Base-by-base conservation (phyloP, 1,140 invertebrate species). In the Campoletis sonorensis region DNA sequence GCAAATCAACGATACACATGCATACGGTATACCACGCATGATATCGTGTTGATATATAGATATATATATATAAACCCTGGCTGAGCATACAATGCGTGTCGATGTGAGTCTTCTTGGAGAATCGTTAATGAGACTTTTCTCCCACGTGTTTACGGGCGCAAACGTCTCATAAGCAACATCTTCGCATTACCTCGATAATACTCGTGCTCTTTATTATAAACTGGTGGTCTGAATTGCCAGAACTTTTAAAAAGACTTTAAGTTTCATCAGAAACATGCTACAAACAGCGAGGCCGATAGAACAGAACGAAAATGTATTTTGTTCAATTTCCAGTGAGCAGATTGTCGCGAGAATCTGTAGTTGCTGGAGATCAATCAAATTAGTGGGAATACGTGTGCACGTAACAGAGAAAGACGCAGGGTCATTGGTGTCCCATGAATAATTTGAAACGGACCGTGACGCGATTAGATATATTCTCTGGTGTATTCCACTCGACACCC, bases 51-150 rank as follows among this genome's bases (percentile, higher is more conserved):
- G 37, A 37, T 10, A 68, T 33, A 33, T 16, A 27, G 11, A 68
- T 33, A 33, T 68, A 33, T 68, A n/a, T 15, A 54, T 54, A 54
- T 16, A 54, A 33, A 30, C 64, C 26, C 11, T 27, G 64, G 26
- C 13, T 11, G 21, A 18, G n/a, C 13, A 58, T 27, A 64, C 73
- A 58, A 61, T 77, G 21, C 54, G 26, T 64, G 54, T 77, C 51
- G 51, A 64, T 58, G 64, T 37, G 75, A 77, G 67, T 51, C 54
- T 61, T 77, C 75, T 77, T 77, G 27, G 51, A 77, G 75, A 77
- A 77, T 77, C 51, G 54, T 30, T 64, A 77, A 77, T 77, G 54
- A 77, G 54, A 77, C 37, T 61, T 77, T 77, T 77, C 54, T 51
- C 75, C 54, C 75, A 77, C 72, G 49, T 23, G 49, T 15, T 4